Conservation (phyloP, 2,797 vertebrate species). For the Falco columbarius region DNA sequence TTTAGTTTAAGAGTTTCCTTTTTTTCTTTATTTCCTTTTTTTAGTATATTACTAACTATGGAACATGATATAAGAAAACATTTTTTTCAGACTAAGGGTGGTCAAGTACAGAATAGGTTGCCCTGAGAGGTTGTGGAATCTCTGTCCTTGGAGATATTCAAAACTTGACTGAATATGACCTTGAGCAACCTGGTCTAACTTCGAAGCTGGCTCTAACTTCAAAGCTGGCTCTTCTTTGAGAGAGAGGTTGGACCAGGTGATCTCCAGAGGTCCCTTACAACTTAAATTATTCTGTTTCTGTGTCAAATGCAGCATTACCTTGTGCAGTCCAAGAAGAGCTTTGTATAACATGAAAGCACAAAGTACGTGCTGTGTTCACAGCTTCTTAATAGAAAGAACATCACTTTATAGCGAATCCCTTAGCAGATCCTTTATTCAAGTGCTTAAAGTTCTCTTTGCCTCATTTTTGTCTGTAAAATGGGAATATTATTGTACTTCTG, state of each 20-base stretch:
- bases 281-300: conserved; percentile 66
- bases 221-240: conserved; percentile 61
- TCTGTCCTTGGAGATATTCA: conserved; percentile 36
- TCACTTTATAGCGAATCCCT: neutral
- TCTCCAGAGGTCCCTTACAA: conserved; percentile 62
- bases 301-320: conserved; percentile 63
- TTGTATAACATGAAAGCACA: conserved; percentile 57
- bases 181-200: conserved; percentile 61
- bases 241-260: conserved; percentile 33
- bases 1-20: neutral
- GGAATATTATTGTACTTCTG: neutral
- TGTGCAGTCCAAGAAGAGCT: conserved; percentile 44
- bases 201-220: conserved; percentile 55
- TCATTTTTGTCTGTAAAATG: conserved; percentile 6
- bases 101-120: conserved; percentile 7
- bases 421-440: conserved; percentile 14
- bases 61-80: neutral
- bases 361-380: conserved; percentile 28
- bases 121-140: conserved; percentile 13
- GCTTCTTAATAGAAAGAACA: conserved; percentile 32
- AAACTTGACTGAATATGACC: conserved; percentile 44
- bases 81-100: conserved; percentile 15
- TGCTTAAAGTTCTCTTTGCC: neutral
- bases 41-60: neutral
- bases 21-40: neutral